Percentiles rank a stretch among this genome's conserved stretches.
Conservation (phyloP, 2,888 invertebrate species). For the Xylota sylvarum region DNA sequence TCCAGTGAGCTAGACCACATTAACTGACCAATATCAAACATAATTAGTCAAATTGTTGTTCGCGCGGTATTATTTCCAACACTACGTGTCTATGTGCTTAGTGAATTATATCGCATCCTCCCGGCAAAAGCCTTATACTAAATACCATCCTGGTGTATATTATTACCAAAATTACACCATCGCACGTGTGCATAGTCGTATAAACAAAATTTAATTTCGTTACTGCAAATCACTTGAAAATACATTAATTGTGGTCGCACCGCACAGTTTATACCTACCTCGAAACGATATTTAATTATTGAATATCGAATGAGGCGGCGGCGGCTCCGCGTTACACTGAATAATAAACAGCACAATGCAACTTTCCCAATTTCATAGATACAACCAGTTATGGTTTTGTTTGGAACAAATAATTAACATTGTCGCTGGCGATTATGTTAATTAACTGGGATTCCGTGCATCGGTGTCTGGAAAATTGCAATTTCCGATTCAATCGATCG, state of each 20-base stretch:
- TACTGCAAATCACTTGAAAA: slow-evolving; percentile 14
- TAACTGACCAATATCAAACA: no score
- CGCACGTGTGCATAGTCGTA: not conserved
- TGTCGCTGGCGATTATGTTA: not conserved
- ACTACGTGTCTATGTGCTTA: no score
- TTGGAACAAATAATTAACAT: not conserved
- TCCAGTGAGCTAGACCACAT: no score
- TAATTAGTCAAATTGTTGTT: no score
- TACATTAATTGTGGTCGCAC: not conserved
- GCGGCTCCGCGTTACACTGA: no score
- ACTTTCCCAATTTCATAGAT: no score
- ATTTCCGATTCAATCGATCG: no score
- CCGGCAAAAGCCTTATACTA: no score
- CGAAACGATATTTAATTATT: not conserved
- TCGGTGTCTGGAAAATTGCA: not conserved
- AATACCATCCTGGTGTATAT: not conserved
- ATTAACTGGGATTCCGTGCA: not conserved
- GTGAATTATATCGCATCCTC: no score
- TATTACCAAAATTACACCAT: not conserved
- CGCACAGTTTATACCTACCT: not conserved
- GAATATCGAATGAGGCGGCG: not conserved
- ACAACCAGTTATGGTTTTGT: not conserved
- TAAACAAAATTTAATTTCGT: slow-evolving; percentile 2
- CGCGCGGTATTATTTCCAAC: no score
- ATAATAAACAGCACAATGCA: no score